These are phyloP conservation scores for Prenolepis imparis DNA, from an alignment of 2,888 invertebrate species.

Conservation along the genomic window DNA sequence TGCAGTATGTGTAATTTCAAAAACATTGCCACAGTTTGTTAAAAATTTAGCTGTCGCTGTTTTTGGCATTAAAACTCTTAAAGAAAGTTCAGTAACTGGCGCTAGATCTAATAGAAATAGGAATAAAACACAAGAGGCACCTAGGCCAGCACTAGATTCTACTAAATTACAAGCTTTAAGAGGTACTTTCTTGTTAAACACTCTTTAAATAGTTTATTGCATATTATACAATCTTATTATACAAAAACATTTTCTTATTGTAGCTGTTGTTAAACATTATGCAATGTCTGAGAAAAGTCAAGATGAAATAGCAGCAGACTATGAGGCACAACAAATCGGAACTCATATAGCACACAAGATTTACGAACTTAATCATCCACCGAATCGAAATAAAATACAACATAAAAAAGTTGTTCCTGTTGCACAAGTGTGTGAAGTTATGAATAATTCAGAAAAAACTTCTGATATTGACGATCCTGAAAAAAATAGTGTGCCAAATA, in stretches of 20 bases:
- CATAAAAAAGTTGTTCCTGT: neutral
- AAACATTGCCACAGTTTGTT: neutral
- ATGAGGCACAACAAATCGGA: neutral
- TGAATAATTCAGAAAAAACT: neutral
- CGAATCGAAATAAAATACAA: neutral
- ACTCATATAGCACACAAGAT: neutral
- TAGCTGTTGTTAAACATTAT: neutral
- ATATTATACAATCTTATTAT: neutral
- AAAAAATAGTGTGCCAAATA: neutral
- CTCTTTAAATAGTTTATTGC: neutral
- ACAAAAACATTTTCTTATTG: neutral
- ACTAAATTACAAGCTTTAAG: neutral
- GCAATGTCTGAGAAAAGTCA: neutral
- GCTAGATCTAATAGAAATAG: neutral
- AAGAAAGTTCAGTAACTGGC: neutral
- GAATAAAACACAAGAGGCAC: neutral
- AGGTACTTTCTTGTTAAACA: neutral
- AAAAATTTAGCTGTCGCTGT: neutral
- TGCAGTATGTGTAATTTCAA: neutral
- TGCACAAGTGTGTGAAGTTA: neutral
- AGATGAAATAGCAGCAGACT: neutral
- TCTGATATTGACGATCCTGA: neutral
- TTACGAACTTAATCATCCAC: neutral
- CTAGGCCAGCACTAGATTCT: neutral
- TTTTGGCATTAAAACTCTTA: neutral